Evolutionary conservation across 2,888 invertebrate species (phyloP).

Genomic region (Tetragonula carbonaria): DNA sequence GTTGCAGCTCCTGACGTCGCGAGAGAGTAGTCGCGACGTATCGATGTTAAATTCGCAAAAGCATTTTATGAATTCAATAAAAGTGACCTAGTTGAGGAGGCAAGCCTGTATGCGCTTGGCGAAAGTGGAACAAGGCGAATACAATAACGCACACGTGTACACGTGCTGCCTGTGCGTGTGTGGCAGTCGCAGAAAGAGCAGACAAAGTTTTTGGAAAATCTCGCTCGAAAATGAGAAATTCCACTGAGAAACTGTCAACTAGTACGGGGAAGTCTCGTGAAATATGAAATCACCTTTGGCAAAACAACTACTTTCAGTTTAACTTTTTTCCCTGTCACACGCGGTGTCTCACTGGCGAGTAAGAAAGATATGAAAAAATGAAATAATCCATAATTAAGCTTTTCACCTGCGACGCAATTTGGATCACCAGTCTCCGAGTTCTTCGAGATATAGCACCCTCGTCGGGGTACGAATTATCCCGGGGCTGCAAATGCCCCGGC

Average conservation of each 20-base stretch:
- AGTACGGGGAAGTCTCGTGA: neutral
- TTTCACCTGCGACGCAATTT: no score
- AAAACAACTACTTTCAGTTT: neutral
- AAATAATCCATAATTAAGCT: no score
- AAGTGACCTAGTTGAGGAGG: slow-evolving; percentile 39
- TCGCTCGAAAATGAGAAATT: neutral
- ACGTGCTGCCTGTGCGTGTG: neutral
- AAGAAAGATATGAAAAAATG: no score
- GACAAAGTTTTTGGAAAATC: slow-evolving; percentile 24
- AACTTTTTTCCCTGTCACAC: no score
- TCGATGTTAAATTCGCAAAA: slow-evolving; percentile 28
- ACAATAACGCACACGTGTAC: neutral
- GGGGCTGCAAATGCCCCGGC: no score
- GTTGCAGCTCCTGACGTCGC: neutral
- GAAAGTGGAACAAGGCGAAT: slow-evolving; percentile 18
- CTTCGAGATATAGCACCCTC: no score
- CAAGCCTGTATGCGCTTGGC: neutral
- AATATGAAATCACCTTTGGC: no score
- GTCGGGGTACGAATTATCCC: no score
- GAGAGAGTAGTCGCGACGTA: neutral
- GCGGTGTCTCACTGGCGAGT: no score
- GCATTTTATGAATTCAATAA: slow-evolving; percentile 41
- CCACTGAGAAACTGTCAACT: neutral
- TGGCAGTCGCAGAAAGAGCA: neutral
- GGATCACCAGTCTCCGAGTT: no score